Evolutionary conservation across 2,888 invertebrate species (phyloP), one percentile per base, ranked within the genome.

Genomic region (Lasioglossum villosulum): DNA sequence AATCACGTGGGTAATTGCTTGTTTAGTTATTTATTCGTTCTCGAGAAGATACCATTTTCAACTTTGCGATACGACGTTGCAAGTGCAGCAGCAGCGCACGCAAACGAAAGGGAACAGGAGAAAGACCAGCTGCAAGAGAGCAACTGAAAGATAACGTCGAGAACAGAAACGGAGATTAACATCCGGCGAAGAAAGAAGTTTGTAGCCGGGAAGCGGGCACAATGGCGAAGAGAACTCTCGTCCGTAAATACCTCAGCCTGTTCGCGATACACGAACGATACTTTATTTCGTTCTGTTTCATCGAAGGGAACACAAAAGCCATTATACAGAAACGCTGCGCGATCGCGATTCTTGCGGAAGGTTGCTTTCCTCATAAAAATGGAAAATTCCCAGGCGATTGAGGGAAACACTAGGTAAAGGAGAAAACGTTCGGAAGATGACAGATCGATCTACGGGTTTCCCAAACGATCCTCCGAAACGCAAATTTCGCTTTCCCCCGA

Each of bases 401-500:
- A 19, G 34, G 6, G 19, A 34, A 66, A 66, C 66, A 39, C 23
- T 8, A 19, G 1, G 23, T 12, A 0, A 10, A 39, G 12, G 68
- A 68, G 68, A 68, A 37, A 68, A 37, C 34, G 37, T 68, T 34
- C 4, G 1, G 68, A 34, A 34, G 66, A 14, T 34, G 30, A 66
- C 66, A 8, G 19, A 19, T 48, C 34, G 34, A 52, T 14, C 19
- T 23, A 52, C 52, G 30, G 23, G 37, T 34, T 73, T 52, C 23
- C 30, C 19, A n/a, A 48, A n/a, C 12, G 23, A 45, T 34, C 5
- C 27, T 10, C 23, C 34, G 30, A 34, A 52, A 75, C 63, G 6
- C 42, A 63, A 19, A 45, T 19, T 75, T 52, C 70, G 52, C 52
- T 78, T 70, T 78, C 78, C 52, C 39, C 23, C 37, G n/a, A 27